Evolutionary conservation across 2,797 vertebrate species (phyloP).

Genomic region (Lemur catta): DNA sequence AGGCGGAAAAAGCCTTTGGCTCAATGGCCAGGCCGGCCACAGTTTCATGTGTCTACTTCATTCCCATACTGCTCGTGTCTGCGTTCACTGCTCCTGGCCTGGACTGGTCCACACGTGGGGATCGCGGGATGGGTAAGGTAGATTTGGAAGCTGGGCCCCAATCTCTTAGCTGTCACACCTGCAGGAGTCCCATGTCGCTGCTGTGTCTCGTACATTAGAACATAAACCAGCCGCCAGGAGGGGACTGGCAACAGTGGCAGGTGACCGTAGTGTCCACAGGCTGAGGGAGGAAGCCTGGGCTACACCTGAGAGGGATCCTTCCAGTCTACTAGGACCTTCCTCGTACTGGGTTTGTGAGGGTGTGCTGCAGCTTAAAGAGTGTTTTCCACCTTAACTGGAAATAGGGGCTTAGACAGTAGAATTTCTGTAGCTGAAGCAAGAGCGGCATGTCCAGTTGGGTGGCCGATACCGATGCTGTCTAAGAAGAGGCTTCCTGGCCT

Average conservation of each 20-base stretch:
- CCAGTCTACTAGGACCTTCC: not conserved
- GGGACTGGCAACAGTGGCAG: rapidly evolving
- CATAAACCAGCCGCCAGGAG: not conserved
- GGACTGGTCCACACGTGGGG: rapidly evolving
- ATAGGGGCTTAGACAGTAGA: rapidly evolving
- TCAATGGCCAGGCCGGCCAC: not conserved
- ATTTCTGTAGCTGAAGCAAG: not conserved
- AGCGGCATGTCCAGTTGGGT: rapidly evolving
- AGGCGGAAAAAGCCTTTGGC: not conserved
- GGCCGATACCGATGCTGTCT: rapidly evolving
- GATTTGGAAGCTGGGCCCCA: not conserved
- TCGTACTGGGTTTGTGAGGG: not conserved
- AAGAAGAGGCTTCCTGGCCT: not conserved
- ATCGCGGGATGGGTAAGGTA: no score
- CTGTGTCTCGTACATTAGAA: rapidly evolving
- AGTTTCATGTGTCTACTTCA: rapidly evolving
- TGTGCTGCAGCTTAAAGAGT: not conserved
- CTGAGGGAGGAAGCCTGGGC: not conserved
- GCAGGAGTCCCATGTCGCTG: rapidly evolving
- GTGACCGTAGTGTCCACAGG: not conserved
- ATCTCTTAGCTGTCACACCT: rapidly evolving
- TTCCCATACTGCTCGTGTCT: rapidly evolving
- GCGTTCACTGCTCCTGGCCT: not conserved
- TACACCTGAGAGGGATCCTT: no score
- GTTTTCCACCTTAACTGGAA: not conserved